A percentile compares a stretch with the other conserved stretches of the same genome.
Conservation (phyloP, 2,797 vertebrate genomes). For the Astyanax mexicanus region DNA sequence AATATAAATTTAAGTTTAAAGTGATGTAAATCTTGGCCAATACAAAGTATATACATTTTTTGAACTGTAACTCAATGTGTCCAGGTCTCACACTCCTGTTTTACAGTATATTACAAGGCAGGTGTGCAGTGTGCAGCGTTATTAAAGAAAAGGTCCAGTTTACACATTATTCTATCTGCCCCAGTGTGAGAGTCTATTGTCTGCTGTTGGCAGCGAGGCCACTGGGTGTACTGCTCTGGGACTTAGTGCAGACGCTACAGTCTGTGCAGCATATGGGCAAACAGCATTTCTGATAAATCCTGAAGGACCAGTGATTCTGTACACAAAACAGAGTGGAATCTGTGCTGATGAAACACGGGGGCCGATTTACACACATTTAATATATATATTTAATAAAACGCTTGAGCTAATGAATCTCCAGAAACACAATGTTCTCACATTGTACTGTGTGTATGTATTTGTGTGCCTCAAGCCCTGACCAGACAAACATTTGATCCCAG, state of each 20-base stretch:
- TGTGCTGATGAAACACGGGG: background rate
- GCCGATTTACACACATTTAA: background rate
- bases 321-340: background rate
- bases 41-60: too few relatives aligned
- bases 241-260: background rate
- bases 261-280: background rate
- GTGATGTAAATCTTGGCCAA: too few relatives aligned
- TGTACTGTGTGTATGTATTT: constrained; percentile 19
- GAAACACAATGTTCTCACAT: background rate
- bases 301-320: too few relatives aligned
- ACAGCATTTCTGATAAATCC: background rate
- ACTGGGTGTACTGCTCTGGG: background rate
- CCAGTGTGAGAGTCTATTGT: too few relatives aligned
- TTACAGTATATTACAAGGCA: too few relatives aligned
- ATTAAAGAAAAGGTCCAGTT: too few relatives aligned
- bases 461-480: background rate
- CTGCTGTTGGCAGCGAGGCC: too few relatives aligned
- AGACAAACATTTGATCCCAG: constrained; percentile 16
- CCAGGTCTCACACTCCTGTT: too few relatives aligned
- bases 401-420: background rate
- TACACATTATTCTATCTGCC: background rate
- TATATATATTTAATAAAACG: too few relatives aligned
- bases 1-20: too few relatives aligned
- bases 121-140: too few relatives aligned
- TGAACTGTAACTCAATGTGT: too few relatives aligned